These are phyloP conservation scores for Sciurus vulgaris DNA, from an alignment of 2,797 vertebrate genomes.

Conservation along the genomic window DNA sequence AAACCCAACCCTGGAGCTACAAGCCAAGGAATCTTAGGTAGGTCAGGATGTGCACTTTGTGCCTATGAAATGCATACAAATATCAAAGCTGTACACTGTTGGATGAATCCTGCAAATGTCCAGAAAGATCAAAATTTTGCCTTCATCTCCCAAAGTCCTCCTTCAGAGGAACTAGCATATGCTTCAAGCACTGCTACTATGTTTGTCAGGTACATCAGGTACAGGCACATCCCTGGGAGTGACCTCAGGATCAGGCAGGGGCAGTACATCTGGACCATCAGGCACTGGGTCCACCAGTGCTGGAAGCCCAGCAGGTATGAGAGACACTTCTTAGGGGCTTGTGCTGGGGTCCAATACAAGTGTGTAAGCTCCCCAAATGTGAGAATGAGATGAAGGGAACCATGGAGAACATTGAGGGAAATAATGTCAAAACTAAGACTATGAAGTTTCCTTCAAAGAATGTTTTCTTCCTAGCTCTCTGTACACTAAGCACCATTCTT, in stretches of 20 bases:
- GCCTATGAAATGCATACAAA: neutral
- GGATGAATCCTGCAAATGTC: too few relatives aligned
- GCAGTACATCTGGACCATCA: neutral
- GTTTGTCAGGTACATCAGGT: neutral
- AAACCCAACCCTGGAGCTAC: neutral
- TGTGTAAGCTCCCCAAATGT: too few relatives aligned
- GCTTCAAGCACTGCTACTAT: neutral
- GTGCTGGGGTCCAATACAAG: accelerated
- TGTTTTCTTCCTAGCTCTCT: neutral
- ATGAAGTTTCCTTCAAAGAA: too few relatives aligned
- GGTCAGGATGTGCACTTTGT: neutral
- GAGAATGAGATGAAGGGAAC: neutral
- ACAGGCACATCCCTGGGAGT: accelerated
- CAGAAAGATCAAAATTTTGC: neutral
- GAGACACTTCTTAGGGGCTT: neutral
- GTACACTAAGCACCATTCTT: neutral
- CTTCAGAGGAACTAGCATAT: neutral
- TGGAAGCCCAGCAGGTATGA: neutral
- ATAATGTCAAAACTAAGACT: neutral
- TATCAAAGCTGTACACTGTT: neutral
- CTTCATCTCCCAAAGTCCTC: neutral
- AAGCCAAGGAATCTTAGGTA: neutral
- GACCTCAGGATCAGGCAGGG: neutral
- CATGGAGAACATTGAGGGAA: neutral
- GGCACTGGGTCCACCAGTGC: neutral